These are phyloP conservation scores for Suricata suricatta DNA, from an alignment of 2,113 vertebrate species.

Conservation along the genomic window DNA sequence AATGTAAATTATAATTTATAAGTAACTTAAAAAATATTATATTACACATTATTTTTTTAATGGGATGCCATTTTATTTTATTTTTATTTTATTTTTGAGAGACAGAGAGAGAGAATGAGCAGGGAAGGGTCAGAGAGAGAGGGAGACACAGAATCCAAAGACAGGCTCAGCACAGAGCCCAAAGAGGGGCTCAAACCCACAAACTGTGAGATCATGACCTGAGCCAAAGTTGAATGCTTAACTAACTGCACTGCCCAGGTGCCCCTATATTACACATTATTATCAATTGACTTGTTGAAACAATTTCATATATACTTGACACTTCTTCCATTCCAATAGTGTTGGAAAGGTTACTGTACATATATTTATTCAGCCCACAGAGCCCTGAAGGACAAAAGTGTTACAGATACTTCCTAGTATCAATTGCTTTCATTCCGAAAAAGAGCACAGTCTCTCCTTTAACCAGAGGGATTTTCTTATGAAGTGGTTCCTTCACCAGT, in stretches of 20 bases:
- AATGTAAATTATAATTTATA: neutral
- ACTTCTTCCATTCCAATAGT: neutral
- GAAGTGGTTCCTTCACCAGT: neutral
- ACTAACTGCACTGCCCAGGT: no score
- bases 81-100: no score
- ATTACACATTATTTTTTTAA: no score
- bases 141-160: no score
- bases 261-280: neutral
- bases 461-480: neutral
- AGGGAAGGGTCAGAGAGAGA: no score
- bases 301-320: neutral
- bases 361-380: neutral
- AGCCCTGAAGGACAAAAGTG: neutral
- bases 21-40: neutral
- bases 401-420: neutral
- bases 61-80: no score
- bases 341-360: neutral
- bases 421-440: neutral
- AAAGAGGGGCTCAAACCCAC: no score
- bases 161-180: no score
- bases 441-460: neutral
- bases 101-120: no score
- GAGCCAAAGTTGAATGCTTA: no score
- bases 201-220: no score
- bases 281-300: neutral